Base-by-base conservation (phyloP, 2,113 vertebrate genomes). In the Toxostoma redivivum region DNA sequence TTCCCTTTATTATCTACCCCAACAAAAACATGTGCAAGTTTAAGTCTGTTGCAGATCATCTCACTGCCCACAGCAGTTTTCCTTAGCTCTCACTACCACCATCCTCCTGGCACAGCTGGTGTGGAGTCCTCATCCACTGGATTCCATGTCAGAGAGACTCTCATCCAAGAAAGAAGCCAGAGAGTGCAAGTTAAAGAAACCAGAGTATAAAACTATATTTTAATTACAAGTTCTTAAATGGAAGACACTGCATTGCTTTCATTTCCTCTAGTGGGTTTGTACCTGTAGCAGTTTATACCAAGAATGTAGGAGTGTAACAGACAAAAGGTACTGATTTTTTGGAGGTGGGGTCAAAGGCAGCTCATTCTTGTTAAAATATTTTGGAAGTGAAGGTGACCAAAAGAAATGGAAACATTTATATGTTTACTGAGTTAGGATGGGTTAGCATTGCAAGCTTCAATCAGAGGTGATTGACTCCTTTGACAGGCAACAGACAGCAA, bases 1-100 rank as follows among this genome's bases (percentile, higher is more conserved):
- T 91, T 66, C 56, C 45, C 57, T 95, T 74, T 93, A 47, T 91
- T 90, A 94, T 85, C 93, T 95, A 88, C 81, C 57, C 42, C 77
- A 93, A 50, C 37, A 76, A 92, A 96, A 95, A 47, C 73, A 53
- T 25, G 73, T 86, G 67, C 87, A 84, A 81, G 74, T 91, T 91
- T 44, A 66, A 65, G 38, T 95, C 79, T 87, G 48, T 47, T 93
- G 40, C 40, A 79, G 82, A 86, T 94, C 95, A 84, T 94, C 91
- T 98, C 95, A 93, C 94, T 96, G 93, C 35, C 86, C 96, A 93
- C 91, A 97, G 97, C 97, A 96, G 50, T 38, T 85, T 94, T 97
- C 95, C 94, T 81, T 93, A 95, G 95, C 96, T 98, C 96, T 97
- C 96, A 83, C 95, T 97, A 93, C 88, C 94, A 94, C 95, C 12